A percentile compares a stretch with the other conserved stretches of the same genome.
Evolutionary conservation across 1,140 invertebrate species (phyloP).

Genomic region (Danaus plexippus): DNA sequence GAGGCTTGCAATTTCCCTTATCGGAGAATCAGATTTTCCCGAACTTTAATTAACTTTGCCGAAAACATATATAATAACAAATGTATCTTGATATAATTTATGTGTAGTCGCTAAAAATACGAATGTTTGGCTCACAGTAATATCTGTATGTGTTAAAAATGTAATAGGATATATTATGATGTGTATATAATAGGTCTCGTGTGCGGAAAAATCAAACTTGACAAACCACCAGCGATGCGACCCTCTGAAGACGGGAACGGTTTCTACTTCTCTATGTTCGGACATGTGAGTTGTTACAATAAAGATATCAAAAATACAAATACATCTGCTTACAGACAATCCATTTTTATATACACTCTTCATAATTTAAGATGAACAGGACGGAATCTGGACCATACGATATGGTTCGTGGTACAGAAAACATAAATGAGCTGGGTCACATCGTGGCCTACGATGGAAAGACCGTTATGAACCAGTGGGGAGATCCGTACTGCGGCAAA

Average conservation of each 20-base stretch:
- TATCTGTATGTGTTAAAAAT: no score
- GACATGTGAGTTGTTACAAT: conserved; percentile 61
- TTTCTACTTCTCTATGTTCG: conserved; percentile 71
- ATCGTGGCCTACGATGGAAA: conserved; percentile 71
- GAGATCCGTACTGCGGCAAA: conserved; percentile 65
- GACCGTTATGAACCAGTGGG: conserved; percentile 52
- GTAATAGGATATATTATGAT: neutral
- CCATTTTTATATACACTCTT: neutral
- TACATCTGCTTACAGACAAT: no score
- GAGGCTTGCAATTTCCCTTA: no score
- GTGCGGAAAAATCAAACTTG: conserved; percentile 60
- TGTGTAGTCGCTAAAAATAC: no score
- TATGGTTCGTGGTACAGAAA: conserved; percentile 67
- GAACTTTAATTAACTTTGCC: no score
- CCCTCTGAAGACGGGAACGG: conserved; percentile 49
- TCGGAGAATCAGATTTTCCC: no score
- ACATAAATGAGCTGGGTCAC: conserved; percentile 66
- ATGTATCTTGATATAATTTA: no score
- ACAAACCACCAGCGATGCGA: conserved; percentile 55
- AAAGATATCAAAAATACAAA: no score
- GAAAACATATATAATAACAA: no score
- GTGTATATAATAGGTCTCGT: conserved; percentile 50
- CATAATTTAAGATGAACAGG: conserved; percentile 69
- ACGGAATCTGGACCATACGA: conserved; percentile 70
- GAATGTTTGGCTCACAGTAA: no score